Conservation (phyloP, 2,797 vertebrate species). For the Sparus aurata region DNA sequence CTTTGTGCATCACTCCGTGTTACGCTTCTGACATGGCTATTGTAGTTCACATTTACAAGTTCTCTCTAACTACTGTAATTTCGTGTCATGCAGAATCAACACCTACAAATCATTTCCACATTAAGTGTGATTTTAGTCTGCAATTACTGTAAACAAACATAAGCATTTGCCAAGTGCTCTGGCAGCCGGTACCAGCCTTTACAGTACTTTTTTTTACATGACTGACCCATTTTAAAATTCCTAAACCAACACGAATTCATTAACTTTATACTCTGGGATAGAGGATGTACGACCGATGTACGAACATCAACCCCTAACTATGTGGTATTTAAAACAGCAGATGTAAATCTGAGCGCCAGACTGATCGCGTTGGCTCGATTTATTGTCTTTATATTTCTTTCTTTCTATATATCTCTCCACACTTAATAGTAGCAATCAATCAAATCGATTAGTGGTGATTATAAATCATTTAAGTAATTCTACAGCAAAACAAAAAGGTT, state of each 20-base stretch:
- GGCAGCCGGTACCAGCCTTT: neutral
- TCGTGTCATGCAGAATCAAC: neutral
- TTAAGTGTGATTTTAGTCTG: conserved; percentile 18
- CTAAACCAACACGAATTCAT: neutral
- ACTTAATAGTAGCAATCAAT: neutral
- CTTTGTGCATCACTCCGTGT: neutral
- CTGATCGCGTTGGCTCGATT: neutral
- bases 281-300: neutral
- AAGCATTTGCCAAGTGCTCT: neutral
- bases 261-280: neutral
- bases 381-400: conserved; percentile 11
- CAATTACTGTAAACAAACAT: conserved; percentile 17
- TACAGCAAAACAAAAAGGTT: no score
- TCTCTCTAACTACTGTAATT: conserved; percentile 1
- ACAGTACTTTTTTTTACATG: neutral
- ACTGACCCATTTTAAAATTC: neutral
- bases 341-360: conserved; percentile 30
- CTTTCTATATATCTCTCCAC: conserved; percentile 21
- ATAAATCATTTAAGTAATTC: no score
- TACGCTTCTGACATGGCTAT: neutral
- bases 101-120: conserved; percentile 5
- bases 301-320: neutral
- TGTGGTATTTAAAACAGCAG: neutral
- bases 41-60: neutral
- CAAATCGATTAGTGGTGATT: no score